Percentiles rank a stretch among this genome's conserved stretches.
phyloP scores from a whole-genome alignment of 2,113 vertebrate genomes.

The Pelecanoides urinatrix region DNA sequence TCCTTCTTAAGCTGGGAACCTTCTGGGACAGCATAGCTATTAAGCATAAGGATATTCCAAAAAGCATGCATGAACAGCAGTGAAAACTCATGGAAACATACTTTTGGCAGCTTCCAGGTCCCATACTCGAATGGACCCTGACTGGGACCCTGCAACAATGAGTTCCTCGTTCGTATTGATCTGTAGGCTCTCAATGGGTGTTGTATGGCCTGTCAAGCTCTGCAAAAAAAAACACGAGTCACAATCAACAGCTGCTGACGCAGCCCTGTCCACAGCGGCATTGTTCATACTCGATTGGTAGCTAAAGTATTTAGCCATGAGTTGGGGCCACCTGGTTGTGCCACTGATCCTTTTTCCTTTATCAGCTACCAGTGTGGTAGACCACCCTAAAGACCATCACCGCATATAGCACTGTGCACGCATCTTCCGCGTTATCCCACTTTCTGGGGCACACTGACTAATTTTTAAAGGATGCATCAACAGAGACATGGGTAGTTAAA shows the following conservation, averaged over 20 bases:
- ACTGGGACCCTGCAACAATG: conserved; percentile 92
- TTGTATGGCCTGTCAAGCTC: conserved; percentile 92
- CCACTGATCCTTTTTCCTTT: neutral
- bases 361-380: neutral
- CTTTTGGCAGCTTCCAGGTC: conserved; percentile 97
- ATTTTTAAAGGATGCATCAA: neutral
- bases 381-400: neutral
- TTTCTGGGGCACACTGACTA: neutral
- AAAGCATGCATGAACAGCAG: neutral
- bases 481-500: neutral
- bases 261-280: neutral
- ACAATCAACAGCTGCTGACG: neutral
- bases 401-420: rapidly evolving
- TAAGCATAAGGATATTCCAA: neutral
- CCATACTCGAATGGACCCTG: conserved; percentile 93
- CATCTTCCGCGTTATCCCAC: neutral
- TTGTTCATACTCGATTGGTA: rapidly evolving
- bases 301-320: neutral
- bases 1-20: neutral
- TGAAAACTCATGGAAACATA: conserved; percentile 58
- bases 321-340: neutral
- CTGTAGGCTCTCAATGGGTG: conserved; percentile 89
- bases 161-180: conserved; percentile 90
- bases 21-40: neutral
- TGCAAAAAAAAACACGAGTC: conserved; percentile 52